Percentiles rank a stretch among this genome's conserved stretches.
Evolutionary conservation across 2,888 invertebrate genomes (phyloP).

Genomic region (Micoletzkya japonica): DNA sequence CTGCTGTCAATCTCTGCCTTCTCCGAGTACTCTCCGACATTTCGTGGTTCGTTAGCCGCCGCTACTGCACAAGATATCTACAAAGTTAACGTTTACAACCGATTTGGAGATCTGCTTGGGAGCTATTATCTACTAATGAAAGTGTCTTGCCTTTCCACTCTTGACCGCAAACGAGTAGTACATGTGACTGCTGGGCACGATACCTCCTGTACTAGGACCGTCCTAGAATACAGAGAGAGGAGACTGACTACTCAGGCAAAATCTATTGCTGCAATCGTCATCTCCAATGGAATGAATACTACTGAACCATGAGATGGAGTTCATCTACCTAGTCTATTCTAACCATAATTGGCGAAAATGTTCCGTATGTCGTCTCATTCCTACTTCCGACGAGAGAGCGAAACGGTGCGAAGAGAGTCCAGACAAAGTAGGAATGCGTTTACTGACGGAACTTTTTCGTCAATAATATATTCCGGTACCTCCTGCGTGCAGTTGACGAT

Average conservation of each 20-base stretch:
- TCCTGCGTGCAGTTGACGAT: constrained; percentile 55
- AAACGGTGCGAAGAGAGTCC: too few species aligned
- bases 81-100: background rate
- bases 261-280: too few species aligned
- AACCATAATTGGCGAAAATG: background rate
- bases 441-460: too few species aligned
- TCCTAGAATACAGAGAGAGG: background rate
- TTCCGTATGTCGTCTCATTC: too few species aligned
- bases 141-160: constrained; percentile 53
- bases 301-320: too few species aligned
- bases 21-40: constrained; percentile 53
- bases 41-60: constrained; percentile 59
- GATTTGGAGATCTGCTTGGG: too few species aligned
- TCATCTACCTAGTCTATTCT: too few species aligned
- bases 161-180: constrained; percentile 59
- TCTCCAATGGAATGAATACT: too few species aligned
- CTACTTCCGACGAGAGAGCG: too few species aligned
- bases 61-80: constrained; percentile 52
- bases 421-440: too few species aligned
- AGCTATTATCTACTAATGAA: background rate
- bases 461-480: too few species aligned
- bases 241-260: too few species aligned
- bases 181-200: constrained; percentile 46
- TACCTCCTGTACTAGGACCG: constrained; percentile 40
- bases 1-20: constrained; percentile 58